Evolutionary conservation across 2,113 vertebrate species (phyloP).

Genomic region (Erpornis zantholeuca): DNA sequence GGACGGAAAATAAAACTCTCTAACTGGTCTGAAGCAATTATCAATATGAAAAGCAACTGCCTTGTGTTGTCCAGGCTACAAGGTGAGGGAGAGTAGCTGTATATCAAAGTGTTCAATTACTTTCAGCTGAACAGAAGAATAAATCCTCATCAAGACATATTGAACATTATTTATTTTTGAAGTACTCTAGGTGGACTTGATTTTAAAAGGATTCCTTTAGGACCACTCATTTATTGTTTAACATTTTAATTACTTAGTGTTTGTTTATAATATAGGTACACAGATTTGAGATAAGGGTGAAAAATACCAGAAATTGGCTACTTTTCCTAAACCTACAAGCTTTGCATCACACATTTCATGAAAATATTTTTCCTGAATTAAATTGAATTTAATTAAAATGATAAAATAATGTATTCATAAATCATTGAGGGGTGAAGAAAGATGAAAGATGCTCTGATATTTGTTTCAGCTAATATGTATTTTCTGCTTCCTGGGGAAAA

Average conservation of each 20-base stretch:
- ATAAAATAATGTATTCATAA: neutral
- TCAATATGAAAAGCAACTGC: neutral
- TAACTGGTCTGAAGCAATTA: neutral
- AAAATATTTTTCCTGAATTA: neutral
- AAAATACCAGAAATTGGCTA: neutral
- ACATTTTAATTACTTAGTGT: neutral
- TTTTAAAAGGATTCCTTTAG: neutral
- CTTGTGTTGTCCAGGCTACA: neutral
- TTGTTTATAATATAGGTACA: neutral
- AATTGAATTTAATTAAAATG: neutral
- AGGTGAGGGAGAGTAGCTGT: neutral
- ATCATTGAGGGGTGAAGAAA: neutral
- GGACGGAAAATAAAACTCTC: neutral
- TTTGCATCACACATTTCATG: neutral
- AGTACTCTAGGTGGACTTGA: neutral
- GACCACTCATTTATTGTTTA: neutral
- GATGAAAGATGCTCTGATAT: neutral
- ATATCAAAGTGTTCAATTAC: neutral
- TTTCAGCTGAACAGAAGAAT: neutral
- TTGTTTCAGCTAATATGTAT: neutral
- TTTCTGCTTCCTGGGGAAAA: neutral
- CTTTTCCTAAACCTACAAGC: neutral
- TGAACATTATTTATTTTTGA: neutral
- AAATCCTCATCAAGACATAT: rapidly evolving
- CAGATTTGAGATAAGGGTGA: neutral